Evolutionary conservation across 2,888 invertebrate genomes (phyloP), one percentile per base, ranked within the genome.

Genomic region (Biston betularia): DNA sequence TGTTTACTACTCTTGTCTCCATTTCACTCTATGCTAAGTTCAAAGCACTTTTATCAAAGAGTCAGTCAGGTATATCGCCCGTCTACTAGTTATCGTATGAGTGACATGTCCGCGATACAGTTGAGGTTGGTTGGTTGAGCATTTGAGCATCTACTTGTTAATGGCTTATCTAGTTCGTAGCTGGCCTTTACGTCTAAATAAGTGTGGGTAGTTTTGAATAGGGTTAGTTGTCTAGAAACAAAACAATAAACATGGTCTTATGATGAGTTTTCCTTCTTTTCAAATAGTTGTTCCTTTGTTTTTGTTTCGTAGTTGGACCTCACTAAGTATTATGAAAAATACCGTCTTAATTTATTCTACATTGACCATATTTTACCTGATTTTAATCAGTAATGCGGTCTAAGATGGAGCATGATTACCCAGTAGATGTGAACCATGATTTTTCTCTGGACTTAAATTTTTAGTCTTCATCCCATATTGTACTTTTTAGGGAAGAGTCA

Each of bases 41-140:
- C 75, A 73, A 68, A 65, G 69, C 44, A 66, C 72, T 59, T 57
- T 72, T 69, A 75, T 72, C 75, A 67, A 67, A 58, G 54, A 54
- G 49, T 59, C 58, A 61, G 66, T 69, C 70, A 72, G 72, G 72
- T 72, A 69, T 67, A 66, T 62, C 61, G 65, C 60, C 63, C 57
- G 69, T 71, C 67, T 54, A 57, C 35, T 15, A 46, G 64, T 72
- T 72, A 75, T 73, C 75, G 44, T 52, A 24, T 54, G 66, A 72
- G 62, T 71, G 72, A 72, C 71, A 71, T 69, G 70, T 63, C 59
- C 65, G 53, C 59, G 69, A 68, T 69, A 68, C 49, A n/a, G n/a
- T n/a, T n/a, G n/a, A n/a, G n/a, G n/a, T n/a, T n/a, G n/a, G n/a
- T n/a, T 59, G 64, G 54, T 66, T 63, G 62, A 68, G 59, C 54